phyloP scores from a whole-genome alignment of 1,140 invertebrate genomes.

The Galendromus occidentalis region DNA sequence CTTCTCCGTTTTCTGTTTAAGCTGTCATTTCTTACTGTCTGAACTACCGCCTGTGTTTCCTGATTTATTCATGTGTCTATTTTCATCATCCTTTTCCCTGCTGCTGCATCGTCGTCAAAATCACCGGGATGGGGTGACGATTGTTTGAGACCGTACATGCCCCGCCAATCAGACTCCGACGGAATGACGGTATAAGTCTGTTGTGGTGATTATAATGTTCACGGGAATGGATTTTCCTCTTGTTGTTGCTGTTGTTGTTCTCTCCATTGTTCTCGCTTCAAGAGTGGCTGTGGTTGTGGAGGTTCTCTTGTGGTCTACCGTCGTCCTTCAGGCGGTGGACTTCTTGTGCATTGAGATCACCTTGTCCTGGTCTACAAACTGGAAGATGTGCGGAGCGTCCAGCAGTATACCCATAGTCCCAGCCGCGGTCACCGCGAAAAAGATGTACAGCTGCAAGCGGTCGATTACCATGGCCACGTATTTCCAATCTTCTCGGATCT shows the following conservation, averaged over 20 bases:
- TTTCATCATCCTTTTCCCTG: too few species aligned
- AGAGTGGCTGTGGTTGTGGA: neutral
- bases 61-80: too few species aligned
- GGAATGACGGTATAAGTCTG: too few species aligned
- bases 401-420: conserved; percentile 89
- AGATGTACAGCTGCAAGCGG: conserved; percentile 83
- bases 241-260: neutral
- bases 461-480: conserved; percentile 99
- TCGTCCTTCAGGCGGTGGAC: conserved; percentile 14
- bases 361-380: conserved; percentile 89
- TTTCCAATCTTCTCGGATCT: conserved; percentile 98
- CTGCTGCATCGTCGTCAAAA: too few species aligned
- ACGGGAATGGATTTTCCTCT: neutral
- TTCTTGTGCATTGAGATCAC: conserved; percentile 68
- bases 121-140: too few species aligned
- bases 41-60: too few species aligned
- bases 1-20: neutral
- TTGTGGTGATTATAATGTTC: too few species aligned
- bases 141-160: too few species aligned
- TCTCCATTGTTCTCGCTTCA: neutral
- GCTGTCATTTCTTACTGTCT: neutral
- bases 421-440: conserved; percentile 84
- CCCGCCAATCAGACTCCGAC: too few species aligned
- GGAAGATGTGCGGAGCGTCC: conserved; percentile 96
- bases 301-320: neutral